Percentiles rank a stretch among this genome's conserved stretches.
Conservation (phyloP, 1,140 invertebrate species). For the Meloidogyne chitwoodi region DNA sequence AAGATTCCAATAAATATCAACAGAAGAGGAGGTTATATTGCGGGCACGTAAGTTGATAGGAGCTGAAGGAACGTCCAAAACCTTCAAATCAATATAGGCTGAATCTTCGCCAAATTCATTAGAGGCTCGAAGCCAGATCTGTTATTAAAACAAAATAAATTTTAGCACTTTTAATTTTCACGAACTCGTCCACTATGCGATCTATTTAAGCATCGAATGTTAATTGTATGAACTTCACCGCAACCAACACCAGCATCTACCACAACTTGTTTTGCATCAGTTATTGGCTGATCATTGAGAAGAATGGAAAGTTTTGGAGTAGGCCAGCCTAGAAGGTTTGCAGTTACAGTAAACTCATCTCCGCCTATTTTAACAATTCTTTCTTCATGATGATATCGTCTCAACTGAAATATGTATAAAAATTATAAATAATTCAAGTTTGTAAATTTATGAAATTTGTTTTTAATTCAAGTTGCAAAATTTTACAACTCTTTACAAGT, state of each 20-base stretch:
- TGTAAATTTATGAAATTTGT: too few relatives aligned
- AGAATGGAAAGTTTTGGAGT: conserved; percentile 40
- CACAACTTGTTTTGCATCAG: conserved; percentile 19
- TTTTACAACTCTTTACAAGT: conserved; percentile 5
- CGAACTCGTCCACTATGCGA: conserved; percentile 18
- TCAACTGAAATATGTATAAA: not conserved
- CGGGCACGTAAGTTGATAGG: conserved; percentile 25
- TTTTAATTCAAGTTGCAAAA: not conserved
- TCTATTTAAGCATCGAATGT: conserved; percentile 22
- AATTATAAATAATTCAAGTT: too few relatives aligned
- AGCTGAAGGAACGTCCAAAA: conserved; percentile 49
- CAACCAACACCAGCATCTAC: not conserved
- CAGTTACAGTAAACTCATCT: conserved; percentile 30
- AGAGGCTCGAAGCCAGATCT: conserved; percentile 21
- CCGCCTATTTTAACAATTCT: conserved; percentile 19
- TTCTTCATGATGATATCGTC: conserved; percentile 8
- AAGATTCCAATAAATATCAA: conserved; percentile 42
- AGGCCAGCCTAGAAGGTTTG: conserved; percentile 31
- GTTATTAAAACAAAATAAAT: not conserved
- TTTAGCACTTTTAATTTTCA: conserved; percentile 9
- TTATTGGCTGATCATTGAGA: conserved; percentile 34
- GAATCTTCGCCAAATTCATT: conserved; percentile 41
- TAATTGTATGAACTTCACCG: conserved; percentile 20
- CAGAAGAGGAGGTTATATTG: conserved; percentile 20
- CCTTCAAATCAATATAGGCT: conserved; percentile 34